phyloP scores from a whole-genome alignment of 2,113 vertebrate genomes.

The Brachypodius melanocephalos region DNA sequence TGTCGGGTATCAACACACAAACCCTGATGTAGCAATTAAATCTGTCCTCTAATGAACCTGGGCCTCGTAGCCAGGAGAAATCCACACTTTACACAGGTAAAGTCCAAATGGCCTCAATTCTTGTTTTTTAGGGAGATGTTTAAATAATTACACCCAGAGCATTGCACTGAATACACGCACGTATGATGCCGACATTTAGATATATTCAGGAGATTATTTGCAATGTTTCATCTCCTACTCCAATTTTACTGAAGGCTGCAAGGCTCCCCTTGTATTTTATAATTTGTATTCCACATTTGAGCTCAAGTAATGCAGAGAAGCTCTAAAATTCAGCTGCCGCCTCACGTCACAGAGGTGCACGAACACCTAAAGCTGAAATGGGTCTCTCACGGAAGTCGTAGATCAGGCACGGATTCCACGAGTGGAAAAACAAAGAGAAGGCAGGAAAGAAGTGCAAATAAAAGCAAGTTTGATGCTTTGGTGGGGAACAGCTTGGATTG shows the following conservation, averaged over 20 bases:
- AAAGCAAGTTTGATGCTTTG: neutral
- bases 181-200: accelerated
- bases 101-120: neutral
- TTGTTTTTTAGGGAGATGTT: neutral
- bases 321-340: neutral
- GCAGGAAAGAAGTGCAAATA: neutral
- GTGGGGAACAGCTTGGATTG: neutral
- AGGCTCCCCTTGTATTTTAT: neutral
- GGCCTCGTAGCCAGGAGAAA: neutral
- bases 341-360: neutral
- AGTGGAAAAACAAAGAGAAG: neutral
- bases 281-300: neutral
- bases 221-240: neutral
- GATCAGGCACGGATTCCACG: neutral
- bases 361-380: neutral
- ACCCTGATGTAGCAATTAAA: constrained; percentile 18
- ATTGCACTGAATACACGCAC: accelerated
- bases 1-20: constrained; percentile 23
- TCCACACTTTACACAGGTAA: neutral
- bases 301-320: neutral
- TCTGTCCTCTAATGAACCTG: neutral
- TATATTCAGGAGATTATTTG: neutral
- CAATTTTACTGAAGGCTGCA: neutral
- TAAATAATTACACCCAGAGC: neutral
- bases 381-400: neutral